Percentiles rank a stretch among this genome's conserved stretches.
Conservation (phyloP, 2,888 invertebrate genomes). For the Lycocerus yunnanus region DNA sequence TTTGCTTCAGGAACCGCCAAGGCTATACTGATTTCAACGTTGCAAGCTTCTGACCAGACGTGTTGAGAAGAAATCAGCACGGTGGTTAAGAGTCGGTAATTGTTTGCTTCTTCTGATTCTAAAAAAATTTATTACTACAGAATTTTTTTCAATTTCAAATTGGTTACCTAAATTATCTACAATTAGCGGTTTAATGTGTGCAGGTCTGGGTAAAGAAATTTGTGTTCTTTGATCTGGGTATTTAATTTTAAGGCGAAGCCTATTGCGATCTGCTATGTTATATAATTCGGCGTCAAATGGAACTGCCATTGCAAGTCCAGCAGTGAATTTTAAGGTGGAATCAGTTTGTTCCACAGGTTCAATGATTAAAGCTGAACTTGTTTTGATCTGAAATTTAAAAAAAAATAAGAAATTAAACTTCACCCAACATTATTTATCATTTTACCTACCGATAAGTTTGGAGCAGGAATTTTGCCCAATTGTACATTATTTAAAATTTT, state of each 20-base stretch:
- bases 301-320: slow-evolving; percentile 87
- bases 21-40: slow-evolving; percentile 84
- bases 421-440: neutral
- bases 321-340: slow-evolving; percentile 86
- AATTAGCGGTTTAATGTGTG: slow-evolving; percentile 75
- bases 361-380: slow-evolving; percentile 79
- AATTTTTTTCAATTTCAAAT: neutral
- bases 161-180: slow-evolving; percentile 54
- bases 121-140: slow-evolving; percentile 23
- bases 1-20: slow-evolving; percentile 71
- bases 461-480: slow-evolving; percentile 68
- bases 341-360: slow-evolving; percentile 85
- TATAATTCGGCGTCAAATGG: slow-evolving; percentile 85
- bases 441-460: slow-evolving; percentile 64
- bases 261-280: slow-evolving; percentile 73
- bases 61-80: slow-evolving; percentile 84
- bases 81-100: slow-evolving; percentile 78
- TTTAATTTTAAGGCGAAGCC: slow-evolving; percentile 81
- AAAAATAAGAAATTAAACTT: neutral
- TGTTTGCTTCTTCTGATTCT: slow-evolving; percentile 62
- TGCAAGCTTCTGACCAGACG: slow-evolving; percentile 91
- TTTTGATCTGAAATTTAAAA: slow-evolving; percentile 65
- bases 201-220: slow-evolving; percentile 76
- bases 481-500: slow-evolving; percentile 75
- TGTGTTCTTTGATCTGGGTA: slow-evolving; percentile 93